A percentile compares a stretch with the other conserved stretches of the same genome.
Evolutionary conservation across 2,797 vertebrate species (phyloP).

Genomic region (Peromyscus nudipes): DNA sequence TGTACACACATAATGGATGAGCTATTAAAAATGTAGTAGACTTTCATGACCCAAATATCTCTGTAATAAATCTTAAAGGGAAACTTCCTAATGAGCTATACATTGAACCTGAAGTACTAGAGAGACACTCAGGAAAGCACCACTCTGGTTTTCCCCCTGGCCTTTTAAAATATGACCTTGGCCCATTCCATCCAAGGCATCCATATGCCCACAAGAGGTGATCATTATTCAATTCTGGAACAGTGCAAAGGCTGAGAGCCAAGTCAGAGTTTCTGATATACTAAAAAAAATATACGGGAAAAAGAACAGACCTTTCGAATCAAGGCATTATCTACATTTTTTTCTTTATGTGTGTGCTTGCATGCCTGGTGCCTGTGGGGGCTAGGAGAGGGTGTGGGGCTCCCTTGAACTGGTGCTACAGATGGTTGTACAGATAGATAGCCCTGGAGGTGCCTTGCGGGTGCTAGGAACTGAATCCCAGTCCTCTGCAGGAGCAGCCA

Average conservation of each 20-base stretch:
- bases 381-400: neutral
- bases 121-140: slow-evolving; percentile 44
- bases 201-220: neutral
- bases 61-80: slow-evolving; percentile 50
- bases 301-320: neutral
- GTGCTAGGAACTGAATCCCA: neutral
- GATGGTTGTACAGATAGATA: neutral
- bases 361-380: neutral
- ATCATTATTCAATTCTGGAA: slow-evolving; percentile 32
- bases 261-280: slow-evolving; percentile 13
- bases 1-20: slow-evolving; percentile 30
- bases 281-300: slow-evolving; percentile 23
- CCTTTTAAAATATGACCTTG: slow-evolving; percentile 39
- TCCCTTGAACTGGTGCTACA: neutral
- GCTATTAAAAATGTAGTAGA: slow-evolving; percentile 13
- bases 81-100: slow-evolving; percentile 46
- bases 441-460: neutral
- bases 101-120: slow-evolving; percentile 2
- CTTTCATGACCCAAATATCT: slow-evolving; percentile 41
- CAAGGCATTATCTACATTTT: neutral
- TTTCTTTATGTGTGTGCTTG: neutral
- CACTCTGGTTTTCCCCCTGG: neutral
- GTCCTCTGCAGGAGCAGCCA: neutral
- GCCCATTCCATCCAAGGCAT: neutral
- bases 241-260: neutral